A percentile compares a stretch with the other conserved stretches of the same genome.
phyloP scores from a whole-genome alignment of 2,888 invertebrate species.

The Cantharis lateralis region DNA sequence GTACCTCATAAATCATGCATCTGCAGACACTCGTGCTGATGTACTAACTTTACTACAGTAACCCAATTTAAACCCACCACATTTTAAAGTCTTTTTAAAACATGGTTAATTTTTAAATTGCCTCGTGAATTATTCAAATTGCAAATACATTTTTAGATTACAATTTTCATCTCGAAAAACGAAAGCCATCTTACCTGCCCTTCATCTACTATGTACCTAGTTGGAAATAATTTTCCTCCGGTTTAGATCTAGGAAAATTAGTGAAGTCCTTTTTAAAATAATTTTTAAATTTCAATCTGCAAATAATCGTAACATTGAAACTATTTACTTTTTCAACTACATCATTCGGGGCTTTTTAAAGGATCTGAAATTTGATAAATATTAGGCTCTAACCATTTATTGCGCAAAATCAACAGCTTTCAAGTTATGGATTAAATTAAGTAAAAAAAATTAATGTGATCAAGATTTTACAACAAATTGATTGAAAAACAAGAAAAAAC shows the following conservation, averaged over 20 bases:
- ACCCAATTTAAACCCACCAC: neutral
- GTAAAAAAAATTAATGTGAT: no score
- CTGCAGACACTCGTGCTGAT: slow-evolving; percentile 47
- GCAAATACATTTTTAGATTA: neutral
- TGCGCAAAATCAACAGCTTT: no score
- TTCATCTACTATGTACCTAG: neutral
- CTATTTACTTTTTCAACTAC: no score
- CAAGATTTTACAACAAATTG: no score
- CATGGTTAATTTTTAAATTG: neutral
- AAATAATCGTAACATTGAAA: no score
- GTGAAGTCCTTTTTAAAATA: no score
- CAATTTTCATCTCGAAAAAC: neutral
- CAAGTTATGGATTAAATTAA: no score
- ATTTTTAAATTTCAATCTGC: no score
- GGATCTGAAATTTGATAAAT: no score
- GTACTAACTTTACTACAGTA: slow-evolving; percentile 42
- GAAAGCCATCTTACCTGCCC: neutral
- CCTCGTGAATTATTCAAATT: neutral
- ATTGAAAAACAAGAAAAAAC: no score
- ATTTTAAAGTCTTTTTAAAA: neutral
- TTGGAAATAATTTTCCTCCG: neutral
- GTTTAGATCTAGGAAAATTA: neutral
- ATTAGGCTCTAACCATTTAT: no score
- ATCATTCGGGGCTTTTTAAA: no score
- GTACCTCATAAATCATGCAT: slow-evolving; percentile 52